These are phyloP conservation scores for Drosophila ohnishii DNA, from an alignment of 1,140 invertebrate genomes.

Conservation along the genomic window DNA sequence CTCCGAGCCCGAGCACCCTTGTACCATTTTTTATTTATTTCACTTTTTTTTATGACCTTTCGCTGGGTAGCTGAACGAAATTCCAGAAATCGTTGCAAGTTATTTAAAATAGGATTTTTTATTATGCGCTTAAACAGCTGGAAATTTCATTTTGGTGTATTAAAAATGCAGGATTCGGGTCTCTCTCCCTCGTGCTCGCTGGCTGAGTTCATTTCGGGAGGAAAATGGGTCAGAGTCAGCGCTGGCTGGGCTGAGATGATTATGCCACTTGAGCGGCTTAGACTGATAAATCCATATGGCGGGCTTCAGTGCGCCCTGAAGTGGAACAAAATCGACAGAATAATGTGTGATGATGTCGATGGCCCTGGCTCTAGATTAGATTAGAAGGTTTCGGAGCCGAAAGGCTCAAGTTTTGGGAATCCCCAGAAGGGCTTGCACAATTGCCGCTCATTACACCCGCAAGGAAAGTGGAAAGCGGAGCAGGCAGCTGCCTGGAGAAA, in stretches of 20 bases:
- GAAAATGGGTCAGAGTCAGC: constrained; percentile 20
- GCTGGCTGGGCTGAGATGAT: constrained; percentile 30
- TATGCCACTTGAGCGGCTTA: constrained; percentile 75
- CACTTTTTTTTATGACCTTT: constrained; percentile 67
- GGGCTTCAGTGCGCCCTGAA: constrained; percentile 62
- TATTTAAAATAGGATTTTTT: constrained; percentile 68
- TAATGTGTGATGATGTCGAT: constrained; percentile 54
- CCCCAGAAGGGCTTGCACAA: constrained; percentile 33
- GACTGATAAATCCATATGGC: constrained; percentile 65
- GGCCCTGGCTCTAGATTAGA: constrained; percentile 52
- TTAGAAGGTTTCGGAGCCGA: constrained; percentile 26
- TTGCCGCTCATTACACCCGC: constrained; percentile 53
- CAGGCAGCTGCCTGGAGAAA: constrained; percentile 33
- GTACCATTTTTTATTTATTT: constrained; percentile 50
- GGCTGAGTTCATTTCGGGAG: constrained; percentile 24
- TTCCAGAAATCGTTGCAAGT: constrained; percentile 53
- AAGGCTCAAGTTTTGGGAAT: constrained; percentile 16
- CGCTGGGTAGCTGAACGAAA: constrained; percentile 14
- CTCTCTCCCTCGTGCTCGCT: not conserved
- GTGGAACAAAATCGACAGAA: constrained; percentile 55
- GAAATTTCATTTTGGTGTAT: constrained; percentile 64
- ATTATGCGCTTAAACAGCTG: constrained; percentile 73
- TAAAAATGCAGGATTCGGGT: constrained; percentile 61
- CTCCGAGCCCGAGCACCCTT: constrained; percentile 20
- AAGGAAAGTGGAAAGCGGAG: constrained; percentile 1